A percentile compares a stretch with the other conserved stretches of the same genome.
Conservation (phyloP, 1,140 invertebrate species). For the Brachionus asplanchnoidis region DNA sequence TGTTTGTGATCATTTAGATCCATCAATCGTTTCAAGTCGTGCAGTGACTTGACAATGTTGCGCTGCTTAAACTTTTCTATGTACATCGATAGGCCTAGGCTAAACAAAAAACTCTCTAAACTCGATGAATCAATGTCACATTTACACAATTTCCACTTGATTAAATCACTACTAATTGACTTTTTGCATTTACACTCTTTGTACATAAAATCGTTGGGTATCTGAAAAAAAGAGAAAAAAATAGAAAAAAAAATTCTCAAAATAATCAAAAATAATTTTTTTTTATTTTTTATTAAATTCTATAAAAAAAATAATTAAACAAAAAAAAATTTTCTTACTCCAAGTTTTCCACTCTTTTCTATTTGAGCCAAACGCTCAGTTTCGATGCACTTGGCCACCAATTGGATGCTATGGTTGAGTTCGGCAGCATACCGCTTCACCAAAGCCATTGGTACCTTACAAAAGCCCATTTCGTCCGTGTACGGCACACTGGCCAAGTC, state of each 20-base stretch:
- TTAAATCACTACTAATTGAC: constrained; percentile 36
- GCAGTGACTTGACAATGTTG: neutral
- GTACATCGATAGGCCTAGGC: constrained; percentile 58
- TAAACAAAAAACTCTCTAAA: constrained; percentile 54
- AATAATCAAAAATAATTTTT: neutral
- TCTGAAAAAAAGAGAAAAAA: constrained; percentile 47
- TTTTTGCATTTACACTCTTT: constrained; percentile 32
- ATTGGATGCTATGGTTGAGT: constrained; percentile 52
- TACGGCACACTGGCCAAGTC: constrained; percentile 54
- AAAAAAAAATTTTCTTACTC: constrained; percentile 43
- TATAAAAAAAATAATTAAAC: neutral
- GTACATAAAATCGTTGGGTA: constrained; percentile 50
- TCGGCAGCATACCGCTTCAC: constrained; percentile 58
- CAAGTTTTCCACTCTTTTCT: constrained; percentile 43
- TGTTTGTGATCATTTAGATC: neutral
- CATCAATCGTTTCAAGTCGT: neutral
- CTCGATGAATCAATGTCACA: constrained; percentile 54
- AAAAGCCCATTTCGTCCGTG: constrained; percentile 53
- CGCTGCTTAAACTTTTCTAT: constrained; percentile 44
- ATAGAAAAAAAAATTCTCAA: neutral
- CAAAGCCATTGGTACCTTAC: constrained; percentile 56
- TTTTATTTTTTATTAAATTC: too few species aligned
- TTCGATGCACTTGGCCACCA: constrained; percentile 55
- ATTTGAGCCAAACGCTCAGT: constrained; percentile 44
- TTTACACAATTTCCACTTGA: constrained; percentile 50